phyloP scores from a whole-genome alignment of 2,888 invertebrate species.

The Synergus gifuensis region DNA sequence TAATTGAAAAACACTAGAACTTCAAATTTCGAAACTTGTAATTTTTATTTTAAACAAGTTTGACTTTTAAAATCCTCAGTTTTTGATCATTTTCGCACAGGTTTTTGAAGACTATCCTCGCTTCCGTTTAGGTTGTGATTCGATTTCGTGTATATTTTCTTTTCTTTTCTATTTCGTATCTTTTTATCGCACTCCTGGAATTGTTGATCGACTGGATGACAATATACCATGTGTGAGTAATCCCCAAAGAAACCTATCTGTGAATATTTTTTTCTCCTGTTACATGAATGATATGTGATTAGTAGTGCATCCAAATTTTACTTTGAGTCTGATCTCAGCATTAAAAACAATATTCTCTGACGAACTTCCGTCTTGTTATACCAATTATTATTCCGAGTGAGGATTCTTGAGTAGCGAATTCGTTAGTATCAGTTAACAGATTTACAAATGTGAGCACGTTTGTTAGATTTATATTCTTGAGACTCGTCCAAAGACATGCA shows the following conservation, averaged over 20 bases:
- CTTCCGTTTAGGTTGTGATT: slow-evolving; percentile 42
- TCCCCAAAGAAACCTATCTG: slow-evolving; percentile 59
- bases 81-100: slow-evolving; percentile 19
- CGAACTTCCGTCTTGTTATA: neutral
- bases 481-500: neutral
- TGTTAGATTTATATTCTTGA: slow-evolving; percentile 27
- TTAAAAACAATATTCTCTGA: neutral
- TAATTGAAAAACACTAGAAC: no score
- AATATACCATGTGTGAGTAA: slow-evolving; percentile 76
- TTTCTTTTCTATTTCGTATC: slow-evolving; percentile 65
- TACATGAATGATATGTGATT: neutral
- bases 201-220: slow-evolving; percentile 77
- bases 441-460: slow-evolving; percentile 26
- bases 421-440: slow-evolving; percentile 8
- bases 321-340: neutral
- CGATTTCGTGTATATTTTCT: slow-evolving; percentile 49
- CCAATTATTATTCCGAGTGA: neutral
- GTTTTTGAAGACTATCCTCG: slow-evolving; percentile 31
- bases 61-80: neutral
- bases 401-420: neutral
- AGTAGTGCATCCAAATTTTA: slow-evolving; percentile 13
- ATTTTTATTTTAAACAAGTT: neutral
- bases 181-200: slow-evolving; percentile 76
- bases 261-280: slow-evolving; percentile 35
- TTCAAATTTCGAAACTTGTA: no score